Conservation (phyloP, 2,797 vertebrate genomes). For the Argyrosomus regius region DNA sequence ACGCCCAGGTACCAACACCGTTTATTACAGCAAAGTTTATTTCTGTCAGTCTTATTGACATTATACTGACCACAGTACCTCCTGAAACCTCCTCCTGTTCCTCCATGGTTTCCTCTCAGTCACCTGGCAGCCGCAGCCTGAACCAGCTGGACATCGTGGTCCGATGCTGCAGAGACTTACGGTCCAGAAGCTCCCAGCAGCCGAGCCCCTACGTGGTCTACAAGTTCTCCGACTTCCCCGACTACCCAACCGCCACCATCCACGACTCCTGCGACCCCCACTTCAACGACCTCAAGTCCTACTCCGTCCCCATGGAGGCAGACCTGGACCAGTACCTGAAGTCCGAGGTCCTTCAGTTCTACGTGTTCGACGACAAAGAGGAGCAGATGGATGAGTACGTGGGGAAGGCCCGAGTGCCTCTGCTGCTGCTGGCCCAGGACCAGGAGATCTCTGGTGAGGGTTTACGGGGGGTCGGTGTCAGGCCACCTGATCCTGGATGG, state of each 20-base stretch:
- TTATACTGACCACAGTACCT: too few relatives aligned
- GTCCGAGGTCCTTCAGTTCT: constrained; percentile 85
- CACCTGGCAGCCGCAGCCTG: constrained; percentile 73
- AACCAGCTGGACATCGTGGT: constrained; percentile 90
- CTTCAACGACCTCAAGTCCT: constrained; percentile 87
- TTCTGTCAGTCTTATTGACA: not conserved
- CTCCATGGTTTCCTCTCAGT: too few relatives aligned
- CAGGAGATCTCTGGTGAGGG: constrained; percentile 86
- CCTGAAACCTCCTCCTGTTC: too few relatives aligned
- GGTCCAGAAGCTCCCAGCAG: constrained; percentile 59
- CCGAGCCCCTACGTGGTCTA: constrained; percentile 92
- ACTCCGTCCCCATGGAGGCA: constrained; percentile 84
- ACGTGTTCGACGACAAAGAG: constrained; percentile 91
- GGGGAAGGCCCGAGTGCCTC: constrained; percentile 89
- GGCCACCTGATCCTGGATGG: too few relatives aligned
- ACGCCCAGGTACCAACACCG: constrained; percentile 51
- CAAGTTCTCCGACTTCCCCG: constrained; percentile 90
- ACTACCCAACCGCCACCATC: constrained; percentile 88
- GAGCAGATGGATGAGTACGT: constrained; percentile 84
- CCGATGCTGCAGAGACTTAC: constrained; percentile 85
- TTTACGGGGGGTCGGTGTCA: too few relatives aligned
- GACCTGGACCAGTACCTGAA: constrained; percentile 89
- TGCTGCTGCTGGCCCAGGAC: constrained; percentile 87
- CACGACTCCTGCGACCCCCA: constrained; percentile 83
- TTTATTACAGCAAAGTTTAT: not conserved